Evolutionary conservation across 1,140 invertebrate species (phyloP), one percentile per base, ranked within the genome.

Genomic region (Hydropsyche tenuis): DNA sequence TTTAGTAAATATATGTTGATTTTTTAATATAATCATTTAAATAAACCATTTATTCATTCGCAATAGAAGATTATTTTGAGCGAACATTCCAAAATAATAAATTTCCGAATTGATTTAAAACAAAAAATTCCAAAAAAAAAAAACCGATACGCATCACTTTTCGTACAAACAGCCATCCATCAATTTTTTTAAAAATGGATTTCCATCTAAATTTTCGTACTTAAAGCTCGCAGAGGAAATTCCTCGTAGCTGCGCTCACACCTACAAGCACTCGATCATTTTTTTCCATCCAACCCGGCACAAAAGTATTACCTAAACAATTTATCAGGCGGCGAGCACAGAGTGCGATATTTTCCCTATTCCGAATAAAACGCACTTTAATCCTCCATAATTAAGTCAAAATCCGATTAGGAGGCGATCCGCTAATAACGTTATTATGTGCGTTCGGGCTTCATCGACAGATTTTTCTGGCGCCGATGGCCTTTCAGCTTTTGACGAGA

Each of bases 181-280:
- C 56, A 60, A 60, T 25, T 60, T 27, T n/a, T 60, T 25, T 60
- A 60, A 60, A 60, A 60, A 60, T 60, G 56, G 23, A 60, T 60
- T 60, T 60, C 25, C 56, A 60, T 27, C 20, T 60, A 25, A 60
- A 25, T 60, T 60, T 60, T 60, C 56, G 20, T 23, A 12, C 23
- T 60, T 60, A 53, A 53, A 2, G 1, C 48, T 7, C 23, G 56
- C 23, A 25, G 23, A 25, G 9, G 30, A 60, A 60, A 53, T 53
- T 53, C 16, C 48, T 53, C n/a, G n/a, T n/a, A n/a, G n/a, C n/a
- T 20, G 48, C 3, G 9, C 3, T 37, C 30, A 9, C 30, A 37
- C 30, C 30, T 37, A 37, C 30, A 37, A 9, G 30, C 56, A 60
- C 56, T 60, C 56, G 56, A 60, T 60, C 56, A 60, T 18, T 18